Percentiles rank a stretch among this genome's conserved stretches.
phyloP scores from a whole-genome alignment of 2,113 vertebrate genomes.

The Leptobrachium ailaonicum region DNA sequence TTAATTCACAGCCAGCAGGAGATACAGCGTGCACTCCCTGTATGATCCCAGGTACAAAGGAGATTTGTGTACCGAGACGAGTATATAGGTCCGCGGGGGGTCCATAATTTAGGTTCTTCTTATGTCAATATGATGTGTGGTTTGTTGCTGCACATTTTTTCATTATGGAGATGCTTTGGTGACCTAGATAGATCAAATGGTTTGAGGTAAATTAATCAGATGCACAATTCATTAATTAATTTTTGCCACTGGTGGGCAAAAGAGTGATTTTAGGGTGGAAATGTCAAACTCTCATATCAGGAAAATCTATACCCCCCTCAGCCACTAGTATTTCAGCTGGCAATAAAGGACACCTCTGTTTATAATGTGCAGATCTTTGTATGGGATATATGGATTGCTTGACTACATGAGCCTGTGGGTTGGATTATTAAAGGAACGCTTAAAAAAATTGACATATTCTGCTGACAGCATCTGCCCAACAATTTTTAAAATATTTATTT shows the following conservation, averaged over 20 bases:
- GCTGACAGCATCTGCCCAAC: too few species aligned
- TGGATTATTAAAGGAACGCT: too few species aligned
- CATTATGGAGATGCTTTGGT: slow-evolving; percentile 19
- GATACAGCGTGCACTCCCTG: slow-evolving; percentile 6
- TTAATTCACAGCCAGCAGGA: slow-evolving; percentile 40
- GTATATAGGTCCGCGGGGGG: slow-evolving; percentile 25
- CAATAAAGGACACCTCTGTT: too few species aligned
- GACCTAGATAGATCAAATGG: slow-evolving; percentile 42
- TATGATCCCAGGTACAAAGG: slow-evolving; percentile 31
- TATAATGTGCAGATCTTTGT: too few species aligned
- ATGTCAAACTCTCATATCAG: too few species aligned
- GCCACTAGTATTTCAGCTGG: too few species aligned
- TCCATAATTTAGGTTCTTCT: slow-evolving; percentile 29
- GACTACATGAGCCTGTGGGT: too few species aligned
- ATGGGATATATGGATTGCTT: too few species aligned
- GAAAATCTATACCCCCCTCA: too few species aligned
- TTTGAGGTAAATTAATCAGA: slow-evolving; percentile 30
- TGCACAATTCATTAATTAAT: slow-evolving; percentile 29
- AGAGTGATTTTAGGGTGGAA: background rate
- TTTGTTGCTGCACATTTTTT: slow-evolving; percentile 28
- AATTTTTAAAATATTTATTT: too few species aligned
- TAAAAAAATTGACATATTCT: too few species aligned
- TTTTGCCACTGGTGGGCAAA: background rate
- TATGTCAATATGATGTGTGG: slow-evolving; percentile 45
- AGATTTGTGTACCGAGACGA: background rate